A percentile compares a stretch with the other conserved stretches of the same genome.
phyloP scores from a whole-genome alignment of 2,797 vertebrate genomes.

The Tolypeutes matacus region DNA sequence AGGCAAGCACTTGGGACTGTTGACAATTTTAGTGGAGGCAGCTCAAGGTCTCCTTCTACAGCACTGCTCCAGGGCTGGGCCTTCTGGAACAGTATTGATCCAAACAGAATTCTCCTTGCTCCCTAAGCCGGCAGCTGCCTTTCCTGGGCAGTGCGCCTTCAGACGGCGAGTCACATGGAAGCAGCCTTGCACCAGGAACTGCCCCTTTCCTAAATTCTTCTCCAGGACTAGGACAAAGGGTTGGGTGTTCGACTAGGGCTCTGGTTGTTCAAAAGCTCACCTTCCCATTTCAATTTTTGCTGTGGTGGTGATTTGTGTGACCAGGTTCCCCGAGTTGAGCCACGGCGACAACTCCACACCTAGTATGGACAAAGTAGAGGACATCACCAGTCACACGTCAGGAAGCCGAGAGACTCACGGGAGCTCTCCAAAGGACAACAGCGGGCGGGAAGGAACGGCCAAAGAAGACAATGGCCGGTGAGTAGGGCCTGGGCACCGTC shows the following conservation, averaged over 20 bases:
- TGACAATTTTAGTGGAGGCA: not conserved
- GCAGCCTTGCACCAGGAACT: not conserved
- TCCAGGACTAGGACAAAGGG: not conserved
- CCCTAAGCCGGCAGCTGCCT: not conserved
- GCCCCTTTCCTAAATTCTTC: not conserved
- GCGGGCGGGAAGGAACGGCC: not conserved
- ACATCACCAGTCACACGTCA: not conserved
- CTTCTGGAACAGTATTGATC: not conserved
- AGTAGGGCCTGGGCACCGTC: too few species aligned
- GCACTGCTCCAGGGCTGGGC: not conserved
- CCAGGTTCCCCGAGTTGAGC: not conserved
- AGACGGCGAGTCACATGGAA: not conserved
- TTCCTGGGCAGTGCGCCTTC: not conserved
- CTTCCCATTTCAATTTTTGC: constrained; percentile 2
- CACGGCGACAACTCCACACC: not conserved
- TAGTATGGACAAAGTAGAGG: not conserved
- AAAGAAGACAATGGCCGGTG: not conserved
- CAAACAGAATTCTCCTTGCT: not conserved
- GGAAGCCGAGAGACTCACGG: not conserved
- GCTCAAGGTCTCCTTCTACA: not conserved
- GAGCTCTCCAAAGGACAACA: not conserved
- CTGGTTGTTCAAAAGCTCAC: not conserved
- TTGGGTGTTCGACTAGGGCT: not conserved
- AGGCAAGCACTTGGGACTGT: not conserved
- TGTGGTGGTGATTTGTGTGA: not conserved